Evolutionary conservation across 92 coral and sea anemone species (phyloP).

Genomic region (Palythoa grandis): DNA sequence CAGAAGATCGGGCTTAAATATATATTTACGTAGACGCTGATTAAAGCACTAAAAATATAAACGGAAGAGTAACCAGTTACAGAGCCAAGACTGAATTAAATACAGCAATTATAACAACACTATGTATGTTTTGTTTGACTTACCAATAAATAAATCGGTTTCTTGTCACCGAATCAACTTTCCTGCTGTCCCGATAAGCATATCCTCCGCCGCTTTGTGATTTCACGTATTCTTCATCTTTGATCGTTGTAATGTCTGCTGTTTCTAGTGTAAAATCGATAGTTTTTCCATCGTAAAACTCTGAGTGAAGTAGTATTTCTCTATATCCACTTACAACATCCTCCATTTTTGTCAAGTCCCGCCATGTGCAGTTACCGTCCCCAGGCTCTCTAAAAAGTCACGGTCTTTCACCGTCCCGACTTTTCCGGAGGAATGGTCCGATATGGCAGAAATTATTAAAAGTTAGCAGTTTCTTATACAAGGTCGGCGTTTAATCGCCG

Average conservation of each 20-base stretch:
- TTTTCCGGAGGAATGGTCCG: neutral
- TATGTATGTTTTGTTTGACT: neutral
- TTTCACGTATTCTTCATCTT: slow-evolving; percentile 76
- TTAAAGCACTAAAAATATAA: neutral
- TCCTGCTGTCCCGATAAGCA: slow-evolving; percentile 73
- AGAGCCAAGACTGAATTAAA: neutral
- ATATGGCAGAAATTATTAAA: neutral
- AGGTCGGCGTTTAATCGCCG: too few relatives aligned
- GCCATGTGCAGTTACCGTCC: slow-evolving; percentile 51
- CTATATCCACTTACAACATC: slow-evolving; percentile 68
- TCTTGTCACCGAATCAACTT: slow-evolving; percentile 69
- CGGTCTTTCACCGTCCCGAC: neutral
- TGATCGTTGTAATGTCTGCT: slow-evolving; percentile 70
- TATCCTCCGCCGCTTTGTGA: slow-evolving; percentile 87
- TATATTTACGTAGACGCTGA: neutral
- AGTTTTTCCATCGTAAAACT: slow-evolving; percentile 51
- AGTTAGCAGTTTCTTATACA: too few relatives aligned
- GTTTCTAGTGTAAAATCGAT: slow-evolving; percentile 76
- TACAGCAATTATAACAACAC: neutral
- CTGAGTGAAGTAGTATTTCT: slow-evolving; percentile 78
- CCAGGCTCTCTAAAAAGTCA: slow-evolving; percentile 1
- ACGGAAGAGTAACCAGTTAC: neutral
- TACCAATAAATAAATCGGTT: slow-evolving; percentile 97
- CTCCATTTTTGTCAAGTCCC: slow-evolving; percentile 87
- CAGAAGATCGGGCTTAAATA: neutral